Evolutionary conservation across 1,140 invertebrate species (phyloP).

Genomic region (Drosophila santomea): DNA sequence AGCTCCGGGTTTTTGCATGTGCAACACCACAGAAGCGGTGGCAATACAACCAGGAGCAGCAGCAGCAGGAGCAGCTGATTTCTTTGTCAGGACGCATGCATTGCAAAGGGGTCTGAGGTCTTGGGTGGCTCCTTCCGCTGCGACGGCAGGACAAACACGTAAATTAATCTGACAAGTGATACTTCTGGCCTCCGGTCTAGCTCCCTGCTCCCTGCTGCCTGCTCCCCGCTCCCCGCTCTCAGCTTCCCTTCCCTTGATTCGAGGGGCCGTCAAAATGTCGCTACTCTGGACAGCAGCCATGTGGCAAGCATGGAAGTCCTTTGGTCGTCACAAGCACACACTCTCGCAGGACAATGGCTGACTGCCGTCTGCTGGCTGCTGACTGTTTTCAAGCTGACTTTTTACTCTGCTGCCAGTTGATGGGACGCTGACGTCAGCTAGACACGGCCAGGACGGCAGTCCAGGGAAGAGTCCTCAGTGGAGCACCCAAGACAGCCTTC

Average conservation of each 20-base stretch:
- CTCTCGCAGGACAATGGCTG: constrained; percentile 57
- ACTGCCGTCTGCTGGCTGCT: constrained; percentile 20
- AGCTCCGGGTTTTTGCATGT: constrained; percentile 71
- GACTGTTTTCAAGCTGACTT: constrained; percentile 67
- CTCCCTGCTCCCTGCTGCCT: constrained; percentile 4
- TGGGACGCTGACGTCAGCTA: constrained; percentile 72
- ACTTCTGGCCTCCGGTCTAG: constrained; percentile 70
- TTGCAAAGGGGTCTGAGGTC: constrained; percentile 23
- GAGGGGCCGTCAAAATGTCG: constrained; percentile 73
- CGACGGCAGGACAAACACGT: constrained; percentile 76
- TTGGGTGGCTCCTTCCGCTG: constrained; percentile 56
- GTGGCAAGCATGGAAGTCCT: constrained; percentile 81
- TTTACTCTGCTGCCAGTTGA: constrained; percentile 70
- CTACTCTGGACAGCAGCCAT: constrained; percentile 76
- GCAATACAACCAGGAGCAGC: constrained; percentile 42
- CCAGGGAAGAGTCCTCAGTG: constrained; percentile 6
- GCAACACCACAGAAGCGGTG: constrained; percentile 64
- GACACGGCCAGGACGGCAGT: constrained; percentile 27
- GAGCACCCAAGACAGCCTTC: constrained; percentile 27
- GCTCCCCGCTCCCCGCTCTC: constrained; percentile 8
- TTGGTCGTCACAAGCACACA: constrained; percentile 59
- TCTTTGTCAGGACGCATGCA: constrained; percentile 60
- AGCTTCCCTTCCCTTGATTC: neutral
- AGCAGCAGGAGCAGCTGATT: constrained; percentile 66
- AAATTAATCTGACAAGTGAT: constrained; percentile 81